phyloP scores from a whole-genome alignment of 2,888 invertebrate species.

The Noctuana brunneofusca region DNA sequence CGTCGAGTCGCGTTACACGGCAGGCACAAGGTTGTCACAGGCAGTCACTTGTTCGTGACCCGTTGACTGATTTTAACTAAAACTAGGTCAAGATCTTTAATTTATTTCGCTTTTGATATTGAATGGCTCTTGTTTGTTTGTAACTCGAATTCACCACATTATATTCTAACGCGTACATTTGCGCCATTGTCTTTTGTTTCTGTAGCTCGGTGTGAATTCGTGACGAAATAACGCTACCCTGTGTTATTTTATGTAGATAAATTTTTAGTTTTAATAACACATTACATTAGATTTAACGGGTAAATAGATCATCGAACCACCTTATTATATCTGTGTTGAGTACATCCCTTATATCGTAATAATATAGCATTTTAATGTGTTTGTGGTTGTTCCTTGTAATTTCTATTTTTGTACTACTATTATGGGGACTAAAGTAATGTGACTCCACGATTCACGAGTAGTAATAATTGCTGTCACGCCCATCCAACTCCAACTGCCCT shows the following conservation, averaged over 20 bases:
- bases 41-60: constrained; percentile 80
- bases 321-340: neutral
- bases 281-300: too few species aligned
- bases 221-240: neutral
- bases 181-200: constrained; percentile 19
- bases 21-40: constrained; percentile 73
- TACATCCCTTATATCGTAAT: neutral
- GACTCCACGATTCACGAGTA: neutral
- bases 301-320: too few species aligned
- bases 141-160: constrained; percentile 41
- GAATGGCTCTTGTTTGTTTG: constrained; percentile 55
- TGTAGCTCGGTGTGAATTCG: neutral
- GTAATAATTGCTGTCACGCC: neutral
- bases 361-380: neutral
- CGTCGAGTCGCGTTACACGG: constrained; percentile 62
- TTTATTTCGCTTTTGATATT: constrained; percentile 68
- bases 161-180: constrained; percentile 36
- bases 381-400: neutral
- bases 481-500: neutral
- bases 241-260: neutral
- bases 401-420: neutral
- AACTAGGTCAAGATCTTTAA: constrained; percentile 79
- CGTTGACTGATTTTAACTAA: constrained; percentile 76
- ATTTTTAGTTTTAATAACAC: neutral
- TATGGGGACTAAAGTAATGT: neutral